Evolutionary conservation across 2,797 vertebrate genomes (phyloP), one percentile per base, ranked within the genome.

Genomic region (Neostethus bicornis): DNA sequence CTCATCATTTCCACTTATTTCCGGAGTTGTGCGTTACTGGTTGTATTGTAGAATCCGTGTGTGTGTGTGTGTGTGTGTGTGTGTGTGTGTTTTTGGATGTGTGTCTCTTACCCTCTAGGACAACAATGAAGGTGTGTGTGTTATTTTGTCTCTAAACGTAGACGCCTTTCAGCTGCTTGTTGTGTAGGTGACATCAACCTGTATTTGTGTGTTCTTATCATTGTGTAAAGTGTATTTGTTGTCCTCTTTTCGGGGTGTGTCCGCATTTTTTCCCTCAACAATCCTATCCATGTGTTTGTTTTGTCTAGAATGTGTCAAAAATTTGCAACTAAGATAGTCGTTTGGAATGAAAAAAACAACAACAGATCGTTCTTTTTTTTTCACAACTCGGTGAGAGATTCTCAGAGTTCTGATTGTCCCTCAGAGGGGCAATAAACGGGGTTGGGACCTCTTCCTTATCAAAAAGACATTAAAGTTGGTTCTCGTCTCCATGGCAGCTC

Each of bases 141-240:
- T n/a, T n/a, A n/a, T n/a, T n/a, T n/a, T n/a, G n/a, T n/a, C n/a
- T n/a, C n/a, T n/a, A n/a, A n/a, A n/a, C n/a, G n/a, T n/a, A n/a
- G n/a, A 66, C 26, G 57, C 83, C 55, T 77, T 60, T 57, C 66
- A 76, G 77, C 57, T 29, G 61, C 77, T 42, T 25, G 21, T 73
- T 85, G 80, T 84, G 87, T 87, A 79, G n/a, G n/a, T n/a, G n/a
- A n/a, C n/a, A n/a, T n/a, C n/a, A n/a, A n/a, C n/a, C n/a, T n/a
- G n/a, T n/a, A n/a, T n/a, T n/a, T n/a, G n/a, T n/a, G n/a, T n/a
- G n/a, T n/a, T n/a, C n/a, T n/a, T n/a, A n/a, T n/a, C n/a, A n/a
- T n/a, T n/a, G n/a, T n/a, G n/a, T n/a, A 67, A 85, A 79, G 76
- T 80, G 77, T 70, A 71, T 85, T 77, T 86, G 75, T 71, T 76